Base-by-base conservation (phyloP, 2,113 vertebrate genomes). In the Paralichthys olivaceus region DNA sequence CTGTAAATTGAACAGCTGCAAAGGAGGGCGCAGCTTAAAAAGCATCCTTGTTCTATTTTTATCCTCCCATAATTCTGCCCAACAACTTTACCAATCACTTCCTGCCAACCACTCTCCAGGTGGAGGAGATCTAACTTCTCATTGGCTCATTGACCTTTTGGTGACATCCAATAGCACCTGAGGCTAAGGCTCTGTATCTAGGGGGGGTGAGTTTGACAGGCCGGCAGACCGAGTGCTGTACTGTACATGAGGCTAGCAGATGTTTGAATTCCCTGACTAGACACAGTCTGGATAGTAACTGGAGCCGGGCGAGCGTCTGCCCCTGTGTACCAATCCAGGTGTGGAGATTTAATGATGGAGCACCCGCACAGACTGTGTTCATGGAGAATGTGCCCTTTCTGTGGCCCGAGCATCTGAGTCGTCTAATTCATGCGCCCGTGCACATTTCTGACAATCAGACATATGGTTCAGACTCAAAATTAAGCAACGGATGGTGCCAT, bases 191-290 rank as follows among this genome's bases (percentile, higher is more conserved):
- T 77, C 60, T 74, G 71, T 80, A 79, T 72, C 58, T 5, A 20
- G 29, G 58, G 47, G 45, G 45, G 45, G 45, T 65, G 60, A 51
- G 29, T 82, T 76, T 90, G 86, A 85, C 84, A 84, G 69, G 47
- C 49, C 23, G 64, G 67, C 69, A 80, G 84, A 70, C 63, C 67
- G 77, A 81, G 53, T 20, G 70, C 56, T 65, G 74, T 72, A 56
- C 67, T 34, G 57, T 69, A 78, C 89, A 80, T 37, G 84, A 82
- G 70, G 73, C 69, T 0, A 74, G 79, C 89, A 92, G 87, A 90
- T 91, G 86, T 86, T 90, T 66, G 69, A 88, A 84, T 71, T 80
- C 81, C 77, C 78, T 67, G 69, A 85, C 68, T 64, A 75, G 86
- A 86, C 72, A 76, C 45, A 72, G 77, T 72, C 57, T 72, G 73